Evolutionary conservation across 2,888 invertebrate species (phyloP).

Genomic region (Lycocerus yunnanus): DNA sequence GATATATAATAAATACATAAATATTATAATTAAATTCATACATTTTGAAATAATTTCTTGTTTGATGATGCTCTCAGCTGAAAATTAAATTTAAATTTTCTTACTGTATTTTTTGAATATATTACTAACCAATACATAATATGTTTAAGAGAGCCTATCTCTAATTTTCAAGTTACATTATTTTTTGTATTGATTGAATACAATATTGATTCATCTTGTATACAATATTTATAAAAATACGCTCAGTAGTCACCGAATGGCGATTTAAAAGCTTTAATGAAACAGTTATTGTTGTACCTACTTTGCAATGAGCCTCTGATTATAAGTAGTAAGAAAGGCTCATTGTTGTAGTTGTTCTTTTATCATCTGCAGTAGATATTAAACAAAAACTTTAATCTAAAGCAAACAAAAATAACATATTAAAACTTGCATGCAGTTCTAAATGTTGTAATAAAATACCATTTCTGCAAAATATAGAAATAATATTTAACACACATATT

Average conservation of each 20-base stretch:
- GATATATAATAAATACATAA: no score
- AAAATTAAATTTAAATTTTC: no score
- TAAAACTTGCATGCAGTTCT: not conserved
- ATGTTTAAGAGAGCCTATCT: no score
- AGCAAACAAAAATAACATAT: slow-evolving; percentile 9
- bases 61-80: no score
- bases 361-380: slow-evolving; percentile 14
- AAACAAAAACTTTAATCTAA: slow-evolving; percentile 23
- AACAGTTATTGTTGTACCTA: not conserved
- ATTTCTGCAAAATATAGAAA: not conserved
- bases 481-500: no score
- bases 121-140: no score
- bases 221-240: not conserved
- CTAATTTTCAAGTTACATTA: no score
- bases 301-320: not conserved
- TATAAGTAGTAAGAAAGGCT: slow-evolving; percentile 6
- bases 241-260: not conserved
- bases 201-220: not conserved
- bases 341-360: slow-evolving; percentile 16
- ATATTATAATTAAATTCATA: no score
- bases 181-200: no score
- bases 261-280: not conserved
- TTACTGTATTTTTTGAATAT: no score
- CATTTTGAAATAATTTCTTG: no score
- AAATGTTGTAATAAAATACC: not conserved